Evolutionary conservation across 2,797 vertebrate genomes (phyloP), one percentile per base, ranked within the genome.

Genomic region (Poecile montanus): DNA sequence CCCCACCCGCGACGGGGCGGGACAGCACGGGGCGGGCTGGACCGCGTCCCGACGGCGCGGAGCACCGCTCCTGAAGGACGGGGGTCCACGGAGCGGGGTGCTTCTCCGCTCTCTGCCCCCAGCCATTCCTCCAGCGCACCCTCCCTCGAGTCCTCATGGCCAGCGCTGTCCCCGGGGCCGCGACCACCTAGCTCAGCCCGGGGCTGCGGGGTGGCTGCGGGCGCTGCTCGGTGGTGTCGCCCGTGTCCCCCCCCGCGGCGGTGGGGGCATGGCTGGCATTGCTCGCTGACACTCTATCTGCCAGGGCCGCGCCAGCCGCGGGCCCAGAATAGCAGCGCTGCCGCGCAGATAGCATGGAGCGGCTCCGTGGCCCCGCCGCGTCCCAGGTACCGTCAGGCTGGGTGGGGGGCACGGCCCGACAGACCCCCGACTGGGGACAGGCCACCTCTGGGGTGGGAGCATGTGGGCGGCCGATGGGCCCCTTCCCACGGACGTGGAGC

Each of bases 291-390:
- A 95, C 93, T 53, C 93, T 93, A 95, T 93, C 94, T 94, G 83
- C 79, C 81, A 94, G 95, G 95, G 50, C 94, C 91, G 66, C 20
- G 54, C 92, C 32, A 74, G 94, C 94, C 96, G 79, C 96, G 68
- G 97, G 96, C 97, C 97, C 97, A 97, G 54, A 91, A 97, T 96
- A 97, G 93, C 97, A 65, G 73, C 84, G 87, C 93, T 88, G 94
- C 93, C 23, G 63, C 25, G 67, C 89, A 60, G 88, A 85, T 10
- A 79, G 96, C 96, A 96, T 96, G 96, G 95, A 96, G 89, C 63
- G 10, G 25, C 87, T 93, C 84, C 67, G 91, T 15, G 44, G 88
- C 27, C 77, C 75, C 1, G 38, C 87, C 1, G 75, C 61, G 9
- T 62, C 91, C 44, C 95, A 96, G 96, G 96, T 96, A 96, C 95